These are phyloP conservation scores for Deilephila elpenor DNA, from an alignment of 2,888 invertebrate genomes.

Conservation along the genomic window DNA sequence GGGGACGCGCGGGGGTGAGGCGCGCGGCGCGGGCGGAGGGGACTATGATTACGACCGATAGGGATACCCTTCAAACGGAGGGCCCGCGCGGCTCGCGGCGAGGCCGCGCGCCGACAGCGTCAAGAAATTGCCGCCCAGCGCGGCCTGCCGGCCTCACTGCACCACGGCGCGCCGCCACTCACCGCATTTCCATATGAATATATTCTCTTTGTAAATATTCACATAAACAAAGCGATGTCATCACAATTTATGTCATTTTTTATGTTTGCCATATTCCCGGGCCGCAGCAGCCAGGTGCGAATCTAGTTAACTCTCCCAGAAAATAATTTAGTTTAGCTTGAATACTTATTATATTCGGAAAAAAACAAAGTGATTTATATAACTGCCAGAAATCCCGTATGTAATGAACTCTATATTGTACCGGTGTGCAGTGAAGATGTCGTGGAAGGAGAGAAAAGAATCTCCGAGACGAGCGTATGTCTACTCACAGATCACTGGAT, in stretches of 20 bases:
- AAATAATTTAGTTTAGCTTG: not conserved
- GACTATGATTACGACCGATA: constrained; percentile 19
- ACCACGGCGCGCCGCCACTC: not conserved
- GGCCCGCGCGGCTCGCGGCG: not conserved
- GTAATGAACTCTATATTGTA: too few relatives aligned
- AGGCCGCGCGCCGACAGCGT: not conserved
- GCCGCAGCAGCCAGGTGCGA: not conserved
- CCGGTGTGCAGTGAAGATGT: too few relatives aligned
- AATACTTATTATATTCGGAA: not conserved
- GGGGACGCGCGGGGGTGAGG: constrained; percentile 24
- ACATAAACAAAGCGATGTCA: not conserved
- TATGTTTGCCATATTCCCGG: not conserved
- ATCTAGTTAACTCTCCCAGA: not conserved
- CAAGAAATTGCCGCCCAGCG: not conserved
- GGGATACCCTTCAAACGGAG: constrained; percentile 24
- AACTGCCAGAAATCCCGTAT: too few relatives aligned
- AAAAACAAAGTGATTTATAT: too few relatives aligned
- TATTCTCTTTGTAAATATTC: constrained; percentile 19
- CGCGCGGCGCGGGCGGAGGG: not conserved
- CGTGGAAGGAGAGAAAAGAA: too few relatives aligned
- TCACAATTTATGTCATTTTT: constrained; percentile 11
- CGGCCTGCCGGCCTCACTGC: not conserved
- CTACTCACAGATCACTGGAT: too few relatives aligned
- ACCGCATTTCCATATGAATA: constrained; percentile 11
- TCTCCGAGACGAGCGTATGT: too few relatives aligned